These are phyloP conservation scores for Rhagophthalmus giganteus DNA, from an alignment of 2,888 invertebrate genomes.

Conservation along the genomic window DNA sequence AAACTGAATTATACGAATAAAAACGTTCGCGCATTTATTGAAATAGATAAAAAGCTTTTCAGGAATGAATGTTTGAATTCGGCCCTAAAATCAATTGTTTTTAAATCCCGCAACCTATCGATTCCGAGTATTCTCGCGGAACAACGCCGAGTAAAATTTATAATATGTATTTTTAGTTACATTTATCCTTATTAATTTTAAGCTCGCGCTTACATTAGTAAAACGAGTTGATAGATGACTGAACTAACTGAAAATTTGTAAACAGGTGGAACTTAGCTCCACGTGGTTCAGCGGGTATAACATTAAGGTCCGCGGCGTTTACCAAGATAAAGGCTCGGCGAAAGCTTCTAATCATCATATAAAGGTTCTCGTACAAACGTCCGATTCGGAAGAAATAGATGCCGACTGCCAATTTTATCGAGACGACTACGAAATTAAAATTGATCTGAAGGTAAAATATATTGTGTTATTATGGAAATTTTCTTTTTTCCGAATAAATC, in stretches of 20 bases:
- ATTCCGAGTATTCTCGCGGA: too few species aligned
- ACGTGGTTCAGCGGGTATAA: constrained; percentile 82
- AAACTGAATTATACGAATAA: too few species aligned
- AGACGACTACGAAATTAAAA: constrained; percentile 68
- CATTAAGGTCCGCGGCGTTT: constrained; percentile 70
- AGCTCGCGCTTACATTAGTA: neutral
- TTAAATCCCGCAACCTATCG: too few species aligned
- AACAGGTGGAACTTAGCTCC: constrained; percentile 70
- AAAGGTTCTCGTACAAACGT: constrained; percentile 72
- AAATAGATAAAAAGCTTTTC: too few species aligned
- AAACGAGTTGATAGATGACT: constrained; percentile 12
- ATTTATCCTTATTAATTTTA: neutral
- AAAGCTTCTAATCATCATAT: constrained; percentile 67
- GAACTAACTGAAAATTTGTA: constrained; percentile 14
- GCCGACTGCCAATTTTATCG: constrained; percentile 68
- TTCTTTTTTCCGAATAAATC: neutral
- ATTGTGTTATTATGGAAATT: neutral
- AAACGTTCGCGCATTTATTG: too few species aligned
- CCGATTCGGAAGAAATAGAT: constrained; percentile 71
- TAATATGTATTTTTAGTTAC: neutral
- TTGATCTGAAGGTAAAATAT: constrained; percentile 64
- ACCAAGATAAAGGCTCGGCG: constrained; percentile 72
- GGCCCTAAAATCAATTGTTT: too few species aligned
- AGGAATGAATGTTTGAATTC: too few species aligned
- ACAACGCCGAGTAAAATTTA: too few species aligned